Percentiles rank a stretch among this genome's conserved stretches.
Conservation (phyloP, 2,888 invertebrate species). For the Cactoblastis cactorum region DNA sequence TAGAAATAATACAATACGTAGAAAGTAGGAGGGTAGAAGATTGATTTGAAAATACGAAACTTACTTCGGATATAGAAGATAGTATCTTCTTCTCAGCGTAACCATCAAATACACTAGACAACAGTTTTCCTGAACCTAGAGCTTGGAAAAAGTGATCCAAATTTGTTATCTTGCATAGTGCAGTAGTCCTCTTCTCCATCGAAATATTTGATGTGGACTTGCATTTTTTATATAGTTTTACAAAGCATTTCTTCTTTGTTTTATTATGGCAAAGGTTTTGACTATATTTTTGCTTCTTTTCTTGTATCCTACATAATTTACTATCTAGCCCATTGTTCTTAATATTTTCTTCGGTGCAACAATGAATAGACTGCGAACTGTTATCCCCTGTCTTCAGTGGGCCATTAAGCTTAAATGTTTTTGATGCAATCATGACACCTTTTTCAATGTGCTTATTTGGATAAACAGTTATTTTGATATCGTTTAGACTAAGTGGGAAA, state of each 20-base stretch:
- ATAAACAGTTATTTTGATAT: neutral
- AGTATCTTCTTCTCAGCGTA: constrained; percentile 44
- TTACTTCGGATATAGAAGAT: constrained; percentile 49
- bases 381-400: neutral
- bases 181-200: constrained; percentile 32
- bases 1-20: no score
- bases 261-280: constrained; percentile 14
- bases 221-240: constrained; percentile 51
- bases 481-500: neutral
- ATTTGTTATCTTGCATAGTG: constrained; percentile 47
- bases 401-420: no score
- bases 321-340: neutral
- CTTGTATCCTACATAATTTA: neutral
- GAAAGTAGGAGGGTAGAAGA: no score
- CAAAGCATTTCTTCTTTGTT: constrained; percentile 34
- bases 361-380: neutral
- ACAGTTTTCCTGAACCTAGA: constrained; percentile 45
- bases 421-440: no score
- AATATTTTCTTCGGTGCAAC: neutral
- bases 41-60: no score
- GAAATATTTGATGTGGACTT: constrained; percentile 48
- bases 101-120: constrained; percentile 49
- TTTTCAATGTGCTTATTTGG: neutral
- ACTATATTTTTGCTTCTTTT: neutral
- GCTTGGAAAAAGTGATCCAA: constrained; percentile 60